Base-by-base conservation (phyloP, 1,140 invertebrate species). In the Holcopasites calliopsidis region DNA sequence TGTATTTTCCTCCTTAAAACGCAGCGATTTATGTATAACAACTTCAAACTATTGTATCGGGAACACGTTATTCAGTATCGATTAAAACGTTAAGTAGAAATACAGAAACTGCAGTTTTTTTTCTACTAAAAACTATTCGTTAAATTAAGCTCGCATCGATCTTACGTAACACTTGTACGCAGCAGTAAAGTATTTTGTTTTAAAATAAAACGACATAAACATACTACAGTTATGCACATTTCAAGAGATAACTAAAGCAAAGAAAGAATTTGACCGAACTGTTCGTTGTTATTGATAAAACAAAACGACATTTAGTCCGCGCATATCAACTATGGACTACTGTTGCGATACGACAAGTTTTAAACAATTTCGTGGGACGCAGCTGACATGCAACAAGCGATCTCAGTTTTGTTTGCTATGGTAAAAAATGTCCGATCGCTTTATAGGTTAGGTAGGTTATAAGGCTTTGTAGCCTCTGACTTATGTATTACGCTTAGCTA, bases 361-460 rank as follows among this genome's bases (percentile, higher is more conserved):
- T 31, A 26, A 42, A 73, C 47, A 33, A 64, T 35, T 18, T 54
- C 28, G 16, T 35, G 61, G 61, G 49, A 55, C 3, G 26, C 16
- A n/a, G n/a, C n/a, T 1, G 8, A 21, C n/a, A 16, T 44, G 57
- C 21, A 60, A 64, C 47, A 7, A 10, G 31, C 54, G 70, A 72
- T 62, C 64, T 54, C 72, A 68, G 40, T 21, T 58, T 55, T 7
- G n/a, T n/a, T 77, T 47, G 44, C 71, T 72, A 72, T 60, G 21
- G 79, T 82, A 81, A 77, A 77, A 81, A 82, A 81, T 55, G 64
- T 69, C n/a, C 52, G 54, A 78, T 50, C 28, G 38, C 76, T 68
- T 60, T 55, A 54, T 75, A 66, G n/a, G n/a, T n/a, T n/a, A n/a
- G n/a, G n/a, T n/a, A n/a, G n/a, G n/a, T n/a, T n/a, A n/a, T n/a